Base-by-base conservation (phyloP, 2,113 vertebrate species). In the Hippopotamus amphibius region DNA sequence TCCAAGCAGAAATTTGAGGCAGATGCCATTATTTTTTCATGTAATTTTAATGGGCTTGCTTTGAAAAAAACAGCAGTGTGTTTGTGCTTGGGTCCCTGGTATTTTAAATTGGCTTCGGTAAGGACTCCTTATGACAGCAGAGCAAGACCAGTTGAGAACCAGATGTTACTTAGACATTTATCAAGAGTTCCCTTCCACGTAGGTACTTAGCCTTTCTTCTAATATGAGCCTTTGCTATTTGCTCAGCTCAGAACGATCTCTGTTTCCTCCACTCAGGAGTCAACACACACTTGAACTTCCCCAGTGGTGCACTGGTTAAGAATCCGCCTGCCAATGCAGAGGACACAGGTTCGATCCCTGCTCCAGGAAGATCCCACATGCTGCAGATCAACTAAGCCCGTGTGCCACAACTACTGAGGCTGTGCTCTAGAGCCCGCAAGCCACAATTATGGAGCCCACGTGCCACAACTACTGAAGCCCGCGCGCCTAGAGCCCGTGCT, bases 1-100 rank as follows among this genome's bases (percentile, higher is more conserved):
- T 98, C 97, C 97, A 98, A 98, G 97, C 82, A 95, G 90, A 98
- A 98, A 98, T 91, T 55, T 10, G 95, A 98, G 95, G 91, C 90
- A 98, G 91, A 97, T 95, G 92, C 77, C 16, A 13, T 93, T 95
- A 98, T 93, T 97, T 96, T 97, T 97, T 95, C 85, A 95, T 88
- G 93, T 96, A 88, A 81, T 98, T 98, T 97, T 96, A 98, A 98
- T 97, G 12, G 84, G 57, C 69, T 97, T 97, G 53, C 96, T 98
- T 98, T 97, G 61, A 96, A 98, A 98, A 98, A 98, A 94, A 69
- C 43, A 97, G 81, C 6, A 12, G 80, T 26, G 5, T 96, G 90
- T 93, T 98, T 97, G 74, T 95, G 96, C 93, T 65, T 46, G 92
- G 96, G 92, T 97, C 80, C 84, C 97, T 97, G 82, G 85, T 94